Percentiles rank a stretch among this genome's conserved stretches.
These are phyloP conservation scores for Meiosimyza decipiens DNA, from an alignment of 2,888 invertebrate species.

Conservation along the genomic window DNA sequence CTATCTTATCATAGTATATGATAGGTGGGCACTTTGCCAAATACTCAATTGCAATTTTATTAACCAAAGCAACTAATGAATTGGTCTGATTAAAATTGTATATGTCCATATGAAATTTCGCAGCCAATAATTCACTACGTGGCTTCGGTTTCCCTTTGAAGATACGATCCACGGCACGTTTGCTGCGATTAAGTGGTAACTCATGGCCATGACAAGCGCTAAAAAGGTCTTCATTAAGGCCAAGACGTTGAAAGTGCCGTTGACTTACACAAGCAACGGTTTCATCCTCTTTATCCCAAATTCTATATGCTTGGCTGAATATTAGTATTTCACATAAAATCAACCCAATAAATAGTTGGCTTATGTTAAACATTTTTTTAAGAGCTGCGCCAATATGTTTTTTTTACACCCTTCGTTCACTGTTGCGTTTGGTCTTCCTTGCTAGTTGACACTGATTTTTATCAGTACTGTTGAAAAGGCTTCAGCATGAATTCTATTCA, in stretches of 20 bases:
- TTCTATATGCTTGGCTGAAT: neutral
- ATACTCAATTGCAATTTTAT: constrained; percentile 72
- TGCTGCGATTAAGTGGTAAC: constrained; percentile 15
- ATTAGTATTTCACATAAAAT: neutral
- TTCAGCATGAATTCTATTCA: neutral
- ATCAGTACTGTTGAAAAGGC: neutral
- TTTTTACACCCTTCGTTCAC: neutral
- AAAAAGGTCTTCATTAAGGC: constrained; percentile 43
- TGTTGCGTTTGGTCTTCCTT: constrained; percentile 10
- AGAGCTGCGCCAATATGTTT: neutral
- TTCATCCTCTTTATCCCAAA: neutral
- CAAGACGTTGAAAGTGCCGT: constrained; percentile 41
- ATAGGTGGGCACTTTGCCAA: constrained; percentile 75
- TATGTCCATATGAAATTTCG: constrained; percentile 67
- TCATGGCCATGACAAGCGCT: neutral
- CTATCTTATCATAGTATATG: constrained; percentile 74
- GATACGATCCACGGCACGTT: constrained; percentile 68
- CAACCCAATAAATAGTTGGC: neutral
- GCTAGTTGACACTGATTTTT: constrained; percentile 3
- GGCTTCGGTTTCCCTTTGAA: constrained; percentile 73
- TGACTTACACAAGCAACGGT: constrained; percentile 36
- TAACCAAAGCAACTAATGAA: constrained; percentile 73
- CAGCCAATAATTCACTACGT: constrained; percentile 70
- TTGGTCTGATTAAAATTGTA: constrained; percentile 68
- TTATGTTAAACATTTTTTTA: neutral